A percentile compares a stretch with the other conserved stretches of the same genome.
These are phyloP conservation scores for Calypte anna DNA, from an alignment of 2,113 vertebrate species.

Conservation along the genomic window DNA sequence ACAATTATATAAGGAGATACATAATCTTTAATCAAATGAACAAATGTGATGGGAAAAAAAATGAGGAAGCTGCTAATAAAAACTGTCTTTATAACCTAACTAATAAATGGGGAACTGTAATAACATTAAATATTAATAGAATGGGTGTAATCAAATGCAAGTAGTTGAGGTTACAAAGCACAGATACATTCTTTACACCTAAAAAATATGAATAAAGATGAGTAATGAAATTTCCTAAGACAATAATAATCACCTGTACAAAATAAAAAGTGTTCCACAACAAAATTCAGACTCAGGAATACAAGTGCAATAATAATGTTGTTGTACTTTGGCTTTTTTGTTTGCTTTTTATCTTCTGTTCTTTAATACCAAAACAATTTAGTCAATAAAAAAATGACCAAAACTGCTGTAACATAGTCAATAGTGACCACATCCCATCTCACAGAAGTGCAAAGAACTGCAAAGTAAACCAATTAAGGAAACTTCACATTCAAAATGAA, in stretches of 20 bases:
- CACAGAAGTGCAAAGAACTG: background rate
- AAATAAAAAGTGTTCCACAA: background rate
- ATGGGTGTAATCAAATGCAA: background rate
- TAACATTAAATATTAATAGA: background rate
- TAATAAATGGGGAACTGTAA: background rate
- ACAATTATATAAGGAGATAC: background rate
- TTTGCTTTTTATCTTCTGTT: background rate
- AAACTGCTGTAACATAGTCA: background rate
- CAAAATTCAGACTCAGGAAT: background rate
- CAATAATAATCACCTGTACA: background rate
- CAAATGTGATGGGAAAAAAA: background rate
- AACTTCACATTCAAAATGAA: background rate
- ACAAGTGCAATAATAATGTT: background rate
- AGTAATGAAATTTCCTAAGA: background rate
- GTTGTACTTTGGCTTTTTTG: background rate
- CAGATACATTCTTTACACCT: background rate
- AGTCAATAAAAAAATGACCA: background rate
- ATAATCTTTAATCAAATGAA: background rate
- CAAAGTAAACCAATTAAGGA: background rate
- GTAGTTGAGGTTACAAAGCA: background rate
- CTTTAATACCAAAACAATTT: background rate
- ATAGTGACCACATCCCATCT: background rate
- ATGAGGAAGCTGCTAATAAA: background rate
- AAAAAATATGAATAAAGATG: background rate
- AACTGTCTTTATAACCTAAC: background rate